Base-by-base conservation (phyloP, 2,888 invertebrate genomes). In the Oasisia sp. region DNA sequence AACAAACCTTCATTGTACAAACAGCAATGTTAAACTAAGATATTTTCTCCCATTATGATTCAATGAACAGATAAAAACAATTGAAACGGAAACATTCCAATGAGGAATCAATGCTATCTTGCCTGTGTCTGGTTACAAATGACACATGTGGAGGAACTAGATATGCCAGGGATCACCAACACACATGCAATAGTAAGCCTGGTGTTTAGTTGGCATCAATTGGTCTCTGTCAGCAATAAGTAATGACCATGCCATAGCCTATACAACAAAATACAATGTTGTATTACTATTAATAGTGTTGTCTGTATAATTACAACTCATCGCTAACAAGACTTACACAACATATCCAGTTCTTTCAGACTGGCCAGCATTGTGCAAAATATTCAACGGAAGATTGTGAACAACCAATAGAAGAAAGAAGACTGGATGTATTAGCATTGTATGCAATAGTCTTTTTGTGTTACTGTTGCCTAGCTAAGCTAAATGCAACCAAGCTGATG, bases 171-270 rank as follows among this genome's bases (percentile, higher is more conserved):
- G 74, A 74, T 74, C 74, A 74, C 27, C 74, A 19, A 19, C 74
- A 74, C 27, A 74, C 74, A 74, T 3, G 50, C 50, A 50, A 14
- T 5, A 19, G 27, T 74, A 74, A 74, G 74, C 74, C 74, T 19
- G 27, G 74, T 74, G 74, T 74, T 74, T 74, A 74, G 74, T 74
- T 74, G 74, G 74, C 74, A 19, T n/a, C 74, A 74, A 74, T 74
- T 50, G 50, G 50, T 50, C 50, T 50, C 27, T 27, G 74, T 27
- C 74, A 74, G 74, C 74, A 74, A 74, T n/a, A 19, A 74, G 14
- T 74, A 74, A 19, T 74, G 74, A 7, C 74, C n/a, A 14, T 74
- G 27, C 14, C 19, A 27, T 27, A 56, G 56, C 56, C 11, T 19
- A 56, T 19, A 56, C 14, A 56, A 19, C 56, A 56, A 56, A 56